Conservation (phyloP, 2,797 vertebrate genomes). For the Gymnothorax javanicus region DNA sequence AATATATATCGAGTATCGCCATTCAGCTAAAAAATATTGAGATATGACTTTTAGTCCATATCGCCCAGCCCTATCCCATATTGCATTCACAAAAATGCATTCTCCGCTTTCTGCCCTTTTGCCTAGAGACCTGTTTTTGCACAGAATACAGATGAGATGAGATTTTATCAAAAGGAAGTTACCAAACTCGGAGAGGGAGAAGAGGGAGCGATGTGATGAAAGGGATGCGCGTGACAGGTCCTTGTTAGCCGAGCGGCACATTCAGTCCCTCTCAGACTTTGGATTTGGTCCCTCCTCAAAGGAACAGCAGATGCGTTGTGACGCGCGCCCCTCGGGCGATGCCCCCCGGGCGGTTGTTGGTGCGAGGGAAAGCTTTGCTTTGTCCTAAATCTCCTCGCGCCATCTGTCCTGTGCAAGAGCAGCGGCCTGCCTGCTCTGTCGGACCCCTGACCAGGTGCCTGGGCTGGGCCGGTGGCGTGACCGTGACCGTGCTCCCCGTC, state of each 20-base stretch:
- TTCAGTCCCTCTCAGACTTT: constrained; percentile 34
- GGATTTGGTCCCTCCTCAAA: constrained; percentile 38
- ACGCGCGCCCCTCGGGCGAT: constrained; percentile 43
- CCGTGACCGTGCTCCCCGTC: neutral
- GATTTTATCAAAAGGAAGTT: constrained; percentile 34
- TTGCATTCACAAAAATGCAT: neutral
- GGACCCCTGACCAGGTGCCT: constrained; percentile 38
- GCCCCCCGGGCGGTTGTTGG: constrained; percentile 46
- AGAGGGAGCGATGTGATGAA: constrained; percentile 33
- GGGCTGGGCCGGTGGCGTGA: constrained; percentile 42
- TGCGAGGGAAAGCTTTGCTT: constrained; percentile 47
- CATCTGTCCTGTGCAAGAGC: constrained; percentile 60
- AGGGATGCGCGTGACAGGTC: constrained; percentile 24
- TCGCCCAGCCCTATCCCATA: too few species aligned
- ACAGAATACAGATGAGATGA: constrained; percentile 33
- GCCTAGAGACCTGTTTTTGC: constrained; percentile 17
- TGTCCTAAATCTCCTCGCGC: constrained; percentile 53
- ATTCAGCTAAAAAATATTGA: too few species aligned
- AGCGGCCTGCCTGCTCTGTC: constrained; percentile 33
- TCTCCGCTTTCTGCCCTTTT: constrained; percentile 23
- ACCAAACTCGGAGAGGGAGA: constrained; percentile 32
- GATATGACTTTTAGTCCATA: too few species aligned
- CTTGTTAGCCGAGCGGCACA: constrained; percentile 26
- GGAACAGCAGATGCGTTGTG: constrained; percentile 52
- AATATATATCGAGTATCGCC: too few species aligned